Base-by-base conservation (phyloP, 2,113 vertebrate genomes). In the Eudorcas thomsonii region DNA sequence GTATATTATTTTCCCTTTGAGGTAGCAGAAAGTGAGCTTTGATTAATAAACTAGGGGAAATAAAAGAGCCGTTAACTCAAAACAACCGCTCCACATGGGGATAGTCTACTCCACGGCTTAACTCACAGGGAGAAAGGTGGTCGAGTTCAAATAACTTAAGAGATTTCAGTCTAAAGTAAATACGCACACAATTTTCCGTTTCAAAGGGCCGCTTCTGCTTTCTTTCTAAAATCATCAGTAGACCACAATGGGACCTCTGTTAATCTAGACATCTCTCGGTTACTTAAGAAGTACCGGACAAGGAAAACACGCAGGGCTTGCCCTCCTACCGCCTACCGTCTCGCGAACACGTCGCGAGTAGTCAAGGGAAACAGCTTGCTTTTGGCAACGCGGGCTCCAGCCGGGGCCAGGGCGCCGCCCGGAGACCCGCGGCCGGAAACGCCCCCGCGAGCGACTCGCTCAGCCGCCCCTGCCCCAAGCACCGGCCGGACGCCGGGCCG, bases 121-220 rank as follows among this genome's bases (percentile, higher is more conserved):
- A 67, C 6, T 19, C 23, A 4, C 1, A 33, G 26, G 7, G 45
- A 25, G 21, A 36, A 36, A 43, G 86, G 74, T 36, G 52, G 91
- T 89, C 83, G 60, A 88, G 43, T 33, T 74, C 67, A 45, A n/a
- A 0, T 4, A 57, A 87, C 96, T 94, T 23, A 55, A 23, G 43
- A 57, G 26, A 92, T 86, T 80, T 71, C 88, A 60, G 59, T 12
- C 64, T 71, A 60, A 88, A 97, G 92, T 92, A 95, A 97, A 97
- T 83, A 96, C 59, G 94, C 17, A 74, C 92, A 77, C 55, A 14
- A 62, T 36, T 82, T 67, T 45, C 87, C 88, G n/a, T 87, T 21
- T 80, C 43, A 62, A 77, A 84, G 36, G 55, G 85, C 62, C 62
- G 92, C 39, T 57, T 36, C 94, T 77, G 88, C 88, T 77, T 74